Conservation (phyloP, 2,113 vertebrate species). For the Ameiurus melas region DNA sequence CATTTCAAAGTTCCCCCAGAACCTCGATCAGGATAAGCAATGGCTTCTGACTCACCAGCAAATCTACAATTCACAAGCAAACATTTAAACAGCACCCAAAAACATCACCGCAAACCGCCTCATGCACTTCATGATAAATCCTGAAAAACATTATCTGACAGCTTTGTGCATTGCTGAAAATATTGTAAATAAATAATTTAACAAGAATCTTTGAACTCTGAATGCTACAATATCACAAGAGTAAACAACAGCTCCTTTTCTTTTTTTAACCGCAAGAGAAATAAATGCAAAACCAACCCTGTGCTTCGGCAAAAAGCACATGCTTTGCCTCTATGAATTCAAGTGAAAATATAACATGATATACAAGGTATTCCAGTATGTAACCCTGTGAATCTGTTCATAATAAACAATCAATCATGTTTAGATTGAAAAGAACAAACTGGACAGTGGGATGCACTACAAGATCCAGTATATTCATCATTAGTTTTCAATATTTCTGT, state of each 20-base stretch:
- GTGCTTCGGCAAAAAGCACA: neutral
- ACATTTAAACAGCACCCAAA: constrained; percentile 7
- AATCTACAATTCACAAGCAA: constrained; percentile 5
- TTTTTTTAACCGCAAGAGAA: neutral
- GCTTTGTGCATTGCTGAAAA: neutral
- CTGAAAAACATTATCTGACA: neutral
- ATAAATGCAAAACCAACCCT: neutral
- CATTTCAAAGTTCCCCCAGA: constrained; percentile 13
- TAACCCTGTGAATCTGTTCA: neutral
- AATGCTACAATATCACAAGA: neutral
- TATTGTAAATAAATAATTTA: constrained; percentile 18
- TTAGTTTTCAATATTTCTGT: neutral
- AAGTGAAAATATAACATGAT: neutral
- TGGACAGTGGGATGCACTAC: neutral
- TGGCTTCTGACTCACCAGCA: neutral
- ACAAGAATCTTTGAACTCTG: neutral
- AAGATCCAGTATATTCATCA: neutral
- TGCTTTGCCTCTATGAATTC: neutral
- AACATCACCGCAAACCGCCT: constrained; percentile 2
- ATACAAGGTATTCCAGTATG: neutral
- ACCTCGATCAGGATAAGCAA: neutral
- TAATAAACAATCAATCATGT: neutral
- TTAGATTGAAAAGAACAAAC: neutral
- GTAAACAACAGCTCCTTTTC: neutral
- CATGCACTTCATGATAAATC: neutral